A percentile compares a stretch with the other conserved stretches of the same genome.
Conservation (phyloP, 2,797 vertebrate species). For the Taeniopygia guttata region DNA sequence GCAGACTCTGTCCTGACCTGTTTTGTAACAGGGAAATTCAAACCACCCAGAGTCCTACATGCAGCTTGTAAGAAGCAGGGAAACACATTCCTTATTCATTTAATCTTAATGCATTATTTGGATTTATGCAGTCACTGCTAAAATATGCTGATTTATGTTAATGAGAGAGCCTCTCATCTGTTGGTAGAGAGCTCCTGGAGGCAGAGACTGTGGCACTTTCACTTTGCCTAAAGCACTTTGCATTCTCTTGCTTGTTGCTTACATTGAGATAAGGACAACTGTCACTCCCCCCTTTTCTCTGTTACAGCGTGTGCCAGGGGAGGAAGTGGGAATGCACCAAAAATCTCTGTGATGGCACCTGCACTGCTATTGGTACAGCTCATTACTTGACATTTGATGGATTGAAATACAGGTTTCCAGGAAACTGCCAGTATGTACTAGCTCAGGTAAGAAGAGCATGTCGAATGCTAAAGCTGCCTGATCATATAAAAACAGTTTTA, state of each 20-base stretch:
- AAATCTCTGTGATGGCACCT: slow-evolving; percentile 84
- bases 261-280: background rate
- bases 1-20: background rate
- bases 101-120: background rate
- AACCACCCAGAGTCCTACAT: background rate
- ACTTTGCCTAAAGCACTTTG: background rate
- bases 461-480: background rate
- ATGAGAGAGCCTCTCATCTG: background rate
- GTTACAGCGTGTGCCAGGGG: slow-evolving; percentile 83
- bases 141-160: background rate
- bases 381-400: slow-evolving; percentile 96
- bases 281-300: background rate
- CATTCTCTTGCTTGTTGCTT: background rate
- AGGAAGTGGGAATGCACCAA: slow-evolving; percentile 91
- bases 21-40: background rate
- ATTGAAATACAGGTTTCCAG: slow-evolving; percentile 88
- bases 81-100: background rate
- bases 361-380: slow-evolving; percentile 84
- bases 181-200: background rate
- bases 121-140: background rate
- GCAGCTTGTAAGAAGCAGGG: background rate
- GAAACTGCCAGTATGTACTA: slow-evolving; percentile 92
- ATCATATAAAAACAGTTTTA: background rate
- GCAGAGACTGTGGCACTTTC: background rate
- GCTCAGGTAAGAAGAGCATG: slow-evolving; percentile 84